A percentile compares a stretch with the other conserved stretches of the same genome.
These are phyloP conservation scores for Meloidogyne chitwoodi DNA, from an alignment of 1,140 invertebrate species.

Conservation along the genomic window DNA sequence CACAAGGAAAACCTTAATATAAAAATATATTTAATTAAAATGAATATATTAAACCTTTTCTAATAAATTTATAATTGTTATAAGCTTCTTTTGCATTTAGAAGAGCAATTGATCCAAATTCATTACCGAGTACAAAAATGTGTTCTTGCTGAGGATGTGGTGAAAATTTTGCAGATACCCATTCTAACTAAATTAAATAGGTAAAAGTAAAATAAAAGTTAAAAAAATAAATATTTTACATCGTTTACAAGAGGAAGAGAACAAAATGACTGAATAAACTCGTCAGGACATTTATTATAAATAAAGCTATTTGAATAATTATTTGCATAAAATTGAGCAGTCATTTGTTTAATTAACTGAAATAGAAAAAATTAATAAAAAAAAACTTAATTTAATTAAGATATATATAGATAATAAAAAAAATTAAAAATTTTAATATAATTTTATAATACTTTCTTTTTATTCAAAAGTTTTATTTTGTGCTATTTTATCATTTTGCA, in stretches of 20 bases:
- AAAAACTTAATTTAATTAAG: too few relatives aligned
- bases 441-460: background rate
- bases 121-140: slow-evolving; percentile 25
- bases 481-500: too few relatives aligned
- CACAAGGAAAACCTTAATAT: slow-evolving; percentile 15
- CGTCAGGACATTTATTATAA: background rate
- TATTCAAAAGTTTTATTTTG: background rate
- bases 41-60: slow-evolving; percentile 6
- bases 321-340: background rate
- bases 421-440: background rate
- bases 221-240: slow-evolving; percentile 14
- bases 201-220: background rate
- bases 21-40: slow-evolving; percentile 10
- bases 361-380: background rate
- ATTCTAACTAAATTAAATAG: slow-evolving; percentile 17
- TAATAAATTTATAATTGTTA: slow-evolving; percentile 14
- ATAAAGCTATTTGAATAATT: background rate
- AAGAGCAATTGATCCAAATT: slow-evolving; percentile 8
- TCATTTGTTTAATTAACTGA: background rate
- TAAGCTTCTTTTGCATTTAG: slow-evolving; percentile 1
- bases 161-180: slow-evolving; percentile 29
- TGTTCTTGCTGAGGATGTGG: slow-evolving; percentile 21
- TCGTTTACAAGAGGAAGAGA: slow-evolving; percentile 1
- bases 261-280: slow-evolving; percentile 1
- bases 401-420: background rate